phyloP scores from a whole-genome alignment of 1,140 invertebrate species.

The Heliconius hewitsoni region DNA sequence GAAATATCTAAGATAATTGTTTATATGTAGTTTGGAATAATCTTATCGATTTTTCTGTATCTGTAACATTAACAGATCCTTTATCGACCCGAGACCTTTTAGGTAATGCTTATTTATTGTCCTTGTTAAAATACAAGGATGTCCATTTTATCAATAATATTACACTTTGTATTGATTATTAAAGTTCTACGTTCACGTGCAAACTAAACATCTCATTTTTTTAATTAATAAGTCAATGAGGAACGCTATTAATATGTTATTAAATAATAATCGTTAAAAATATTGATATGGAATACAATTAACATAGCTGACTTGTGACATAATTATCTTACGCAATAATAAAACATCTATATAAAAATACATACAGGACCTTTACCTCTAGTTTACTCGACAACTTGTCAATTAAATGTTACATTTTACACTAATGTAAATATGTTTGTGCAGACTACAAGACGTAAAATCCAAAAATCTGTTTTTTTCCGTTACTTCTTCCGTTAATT shows the following conservation, averaged over 20 bases:
- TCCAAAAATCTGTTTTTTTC: too few relatives aligned
- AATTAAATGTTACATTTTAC: too few relatives aligned
- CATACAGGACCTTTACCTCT: neutral
- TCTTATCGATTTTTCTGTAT: constrained; percentile 21
- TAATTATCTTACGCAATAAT: neutral
- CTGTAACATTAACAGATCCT: constrained; percentile 10
- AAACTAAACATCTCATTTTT: neutral
- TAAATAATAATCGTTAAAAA: neutral
- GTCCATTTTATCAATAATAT: neutral
- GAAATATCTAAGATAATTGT: constrained; percentile 8
- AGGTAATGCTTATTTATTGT: neutral
- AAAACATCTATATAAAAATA: neutral
- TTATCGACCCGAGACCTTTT: neutral
- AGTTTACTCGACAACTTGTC: too few relatives aligned
- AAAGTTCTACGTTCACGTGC: neutral
- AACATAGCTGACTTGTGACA: neutral
- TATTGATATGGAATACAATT: neutral
- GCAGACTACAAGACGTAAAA: too few relatives aligned
- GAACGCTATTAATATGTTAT: neutral
- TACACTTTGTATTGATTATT: neutral
- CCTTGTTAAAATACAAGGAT: neutral
- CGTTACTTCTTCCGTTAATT: too few relatives aligned
- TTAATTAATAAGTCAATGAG: neutral
- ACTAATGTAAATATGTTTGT: too few relatives aligned
- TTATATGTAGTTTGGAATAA: constrained; percentile 2